Base-by-base conservation (phyloP, 1,140 invertebrate genomes). In the Copidosoma floridanum region DNA sequence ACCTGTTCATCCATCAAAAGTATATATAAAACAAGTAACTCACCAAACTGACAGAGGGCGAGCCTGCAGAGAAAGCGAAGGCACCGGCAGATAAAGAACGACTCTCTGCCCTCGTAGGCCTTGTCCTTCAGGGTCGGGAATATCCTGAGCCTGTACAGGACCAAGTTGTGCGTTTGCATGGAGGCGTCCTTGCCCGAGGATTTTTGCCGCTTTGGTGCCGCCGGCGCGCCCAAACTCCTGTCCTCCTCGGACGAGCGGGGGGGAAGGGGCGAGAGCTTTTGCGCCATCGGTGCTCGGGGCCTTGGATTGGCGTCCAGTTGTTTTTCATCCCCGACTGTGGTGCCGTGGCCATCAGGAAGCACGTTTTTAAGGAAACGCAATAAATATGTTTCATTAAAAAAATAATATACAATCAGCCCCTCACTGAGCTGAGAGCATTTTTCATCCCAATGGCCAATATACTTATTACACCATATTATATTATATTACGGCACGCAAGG, bases 121-220 rank as follows among this genome's bases (percentile, higher is more conserved):
- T 77, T 68, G 58, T 79, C 70, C 50, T 68, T 74, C 37, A 77
- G 56, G 4, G 67, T 70, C 4, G 83, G 82, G 61, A 82, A 73
- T 21, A 82, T 72, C 44, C 80, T 74, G 4, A 84, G 68, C 60
- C 82, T 73, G 59, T 83, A 80, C 5, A 80, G 78, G 40, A 81
- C 61, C 14, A 76, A 64, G 38, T 75, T 69, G 6, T 68, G 61
- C 3, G 82, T 82, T 64, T 84, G 82, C 3, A 18, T n/a, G 6
- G 2, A 32, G 2, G 26, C 14, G 1, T 48, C 6, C 26, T 29
- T 50, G n/a, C n/a, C n/a, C n/a, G 23, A 0, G 26, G 51, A 4
- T 2, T 40, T 53, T 2, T 2, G 14, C 3, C 7, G 16, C 21
- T 5, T 26, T 14, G 12, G 14, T 16, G 35, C 20, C 14, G 23